phyloP scores from a whole-genome alignment of 2,113 vertebrate genomes.

The Talpa occidentalis region DNA sequence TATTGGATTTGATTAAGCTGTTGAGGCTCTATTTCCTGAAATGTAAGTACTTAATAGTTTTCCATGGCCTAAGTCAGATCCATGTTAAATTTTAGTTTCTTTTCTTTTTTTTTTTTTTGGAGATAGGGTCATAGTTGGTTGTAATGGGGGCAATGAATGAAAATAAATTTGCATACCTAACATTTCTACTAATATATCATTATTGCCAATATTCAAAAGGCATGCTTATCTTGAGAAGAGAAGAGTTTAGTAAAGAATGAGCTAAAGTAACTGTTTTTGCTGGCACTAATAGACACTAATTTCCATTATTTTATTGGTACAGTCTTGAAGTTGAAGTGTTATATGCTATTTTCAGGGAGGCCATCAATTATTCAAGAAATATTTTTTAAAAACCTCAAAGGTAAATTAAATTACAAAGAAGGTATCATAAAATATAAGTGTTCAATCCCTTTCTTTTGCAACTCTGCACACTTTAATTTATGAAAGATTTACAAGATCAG shows the following conservation, averaged over 20 bases:
- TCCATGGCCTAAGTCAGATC: background rate
- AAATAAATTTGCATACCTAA: background rate
- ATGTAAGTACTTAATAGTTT: background rate
- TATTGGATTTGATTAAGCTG: background rate
- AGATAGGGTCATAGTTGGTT: background rate
- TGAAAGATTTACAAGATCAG: background rate
- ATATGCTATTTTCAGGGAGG: background rate
- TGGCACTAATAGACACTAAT: background rate
- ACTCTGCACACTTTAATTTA: background rate
- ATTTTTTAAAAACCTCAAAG: background rate
- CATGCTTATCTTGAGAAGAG: background rate
- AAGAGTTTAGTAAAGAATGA: background rate
- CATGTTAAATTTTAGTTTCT: constrained; percentile 4
- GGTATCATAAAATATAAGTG: background rate
- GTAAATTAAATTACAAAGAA: constrained; percentile 33
- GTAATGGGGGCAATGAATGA: background rate
- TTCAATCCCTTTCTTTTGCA: constrained; percentile 3
- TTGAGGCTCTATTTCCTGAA: background rate
- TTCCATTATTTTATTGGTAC: background rate
- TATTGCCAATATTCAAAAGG: background rate
- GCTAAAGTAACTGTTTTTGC: background rate
- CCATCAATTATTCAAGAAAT: constrained; percentile 39
- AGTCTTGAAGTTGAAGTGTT: background rate
- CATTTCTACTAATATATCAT: background rate
- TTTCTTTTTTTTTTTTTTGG: background rate